These are phyloP conservation scores for Origma solitaria DNA, from an alignment of 2,113 vertebrate genomes.

Conservation along the genomic window DNA sequence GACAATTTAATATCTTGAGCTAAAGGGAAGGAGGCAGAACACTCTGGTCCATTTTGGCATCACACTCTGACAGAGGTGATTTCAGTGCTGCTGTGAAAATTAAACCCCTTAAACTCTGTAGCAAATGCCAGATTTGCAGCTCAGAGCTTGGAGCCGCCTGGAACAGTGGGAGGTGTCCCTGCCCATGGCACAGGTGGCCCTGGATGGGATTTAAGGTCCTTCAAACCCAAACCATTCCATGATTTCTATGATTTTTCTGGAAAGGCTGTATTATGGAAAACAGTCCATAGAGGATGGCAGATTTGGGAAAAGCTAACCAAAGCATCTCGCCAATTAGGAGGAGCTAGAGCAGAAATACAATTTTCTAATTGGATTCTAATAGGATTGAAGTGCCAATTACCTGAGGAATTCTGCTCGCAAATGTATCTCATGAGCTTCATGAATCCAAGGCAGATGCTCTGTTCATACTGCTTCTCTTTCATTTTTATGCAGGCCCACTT, in stretches of 20 bases:
- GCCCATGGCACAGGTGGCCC: background rate
- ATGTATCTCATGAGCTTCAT: conserved; percentile 94
- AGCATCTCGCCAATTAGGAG: background rate
- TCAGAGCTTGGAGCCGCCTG: background rate
- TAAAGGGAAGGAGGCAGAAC: background rate
- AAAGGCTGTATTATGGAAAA: fast-evolving
- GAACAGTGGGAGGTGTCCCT: background rate
- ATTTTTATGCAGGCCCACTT: conserved; percentile 86
- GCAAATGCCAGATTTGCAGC: background rate
- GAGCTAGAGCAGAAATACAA: fast-evolving
- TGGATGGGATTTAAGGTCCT: background rate
- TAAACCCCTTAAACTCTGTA: background rate
- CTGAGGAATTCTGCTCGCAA: conserved; percentile 84
- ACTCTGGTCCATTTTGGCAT: background rate
- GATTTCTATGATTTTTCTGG: too few relatives aligned
- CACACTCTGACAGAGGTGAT: background rate
- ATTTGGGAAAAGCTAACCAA: background rate
- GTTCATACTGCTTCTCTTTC: conserved; percentile 82
- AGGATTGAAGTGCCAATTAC: conserved; percentile 37
- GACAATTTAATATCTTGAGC: background rate
- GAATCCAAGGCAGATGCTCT: conserved; percentile 89
- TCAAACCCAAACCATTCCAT: background rate
- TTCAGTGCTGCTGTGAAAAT: background rate
- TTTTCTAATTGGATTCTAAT: fast-evolving
- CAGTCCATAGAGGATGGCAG: fast-evolving